These are phyloP conservation scores for Caenorhabditis virilis DNA, from an alignment of 2,888 invertebrate genomes.

Conservation along the genomic window DNA sequence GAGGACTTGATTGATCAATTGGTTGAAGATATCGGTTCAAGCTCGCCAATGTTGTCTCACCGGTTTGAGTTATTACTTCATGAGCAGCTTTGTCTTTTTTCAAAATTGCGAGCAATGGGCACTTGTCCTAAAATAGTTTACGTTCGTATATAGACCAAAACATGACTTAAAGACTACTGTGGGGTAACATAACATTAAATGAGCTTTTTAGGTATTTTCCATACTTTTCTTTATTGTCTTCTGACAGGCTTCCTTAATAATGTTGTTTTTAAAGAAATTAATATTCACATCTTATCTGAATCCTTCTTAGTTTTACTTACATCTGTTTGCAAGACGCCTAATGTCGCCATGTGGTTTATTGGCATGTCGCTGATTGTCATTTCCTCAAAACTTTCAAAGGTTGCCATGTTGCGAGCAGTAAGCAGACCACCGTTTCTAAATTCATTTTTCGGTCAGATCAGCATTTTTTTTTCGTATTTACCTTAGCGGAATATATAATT, in stretches of 20 bases:
- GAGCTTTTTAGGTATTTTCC: too few relatives aligned
- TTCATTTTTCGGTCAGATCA: background rate
- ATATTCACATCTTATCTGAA: too few relatives aligned
- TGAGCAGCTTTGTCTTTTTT: conserved; percentile 27
- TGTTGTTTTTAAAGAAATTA: too few relatives aligned
- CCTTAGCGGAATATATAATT: conserved; percentile 42
- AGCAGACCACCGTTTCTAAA: background rate
- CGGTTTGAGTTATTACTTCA: conserved; percentile 47
- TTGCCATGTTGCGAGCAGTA: conserved; percentile 20
- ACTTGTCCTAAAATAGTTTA: conserved; percentile 43
- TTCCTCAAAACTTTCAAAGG: conserved; percentile 41
- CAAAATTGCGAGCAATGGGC: conserved; percentile 37
- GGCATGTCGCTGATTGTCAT: conserved; percentile 32
- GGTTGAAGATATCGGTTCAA: background rate
- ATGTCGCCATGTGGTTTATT: conserved; percentile 47
- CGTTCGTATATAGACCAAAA: too few relatives aligned
- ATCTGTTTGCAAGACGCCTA: conserved; percentile 51
- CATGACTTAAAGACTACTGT: too few relatives aligned
- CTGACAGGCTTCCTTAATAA: too few relatives aligned
- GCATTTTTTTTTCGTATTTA: background rate
- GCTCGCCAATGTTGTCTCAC: conserved; percentile 1
- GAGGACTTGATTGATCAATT: conserved; percentile 10
- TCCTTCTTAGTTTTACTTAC: conserved; percentile 25
- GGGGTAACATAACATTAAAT: too few relatives aligned
- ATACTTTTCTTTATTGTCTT: too few relatives aligned